These are phyloP conservation scores for Hypselothyrea guttata DNA, from an alignment of 2,888 invertebrate genomes.

Conservation along the genomic window DNA sequence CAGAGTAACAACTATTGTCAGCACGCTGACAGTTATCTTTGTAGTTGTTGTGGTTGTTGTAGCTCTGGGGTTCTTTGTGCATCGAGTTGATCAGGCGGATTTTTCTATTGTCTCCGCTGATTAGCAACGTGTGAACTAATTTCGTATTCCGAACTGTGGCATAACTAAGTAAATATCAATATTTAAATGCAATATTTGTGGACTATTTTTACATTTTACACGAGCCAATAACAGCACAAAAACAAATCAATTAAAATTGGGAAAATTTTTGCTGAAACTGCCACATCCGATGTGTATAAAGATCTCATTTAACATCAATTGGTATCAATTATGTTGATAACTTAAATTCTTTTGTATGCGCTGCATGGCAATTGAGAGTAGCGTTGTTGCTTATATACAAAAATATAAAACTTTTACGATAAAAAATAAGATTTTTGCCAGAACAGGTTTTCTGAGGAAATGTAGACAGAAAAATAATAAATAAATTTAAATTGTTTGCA, in stretches of 20 bases:
- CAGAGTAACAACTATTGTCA: slow-evolving; percentile 22
- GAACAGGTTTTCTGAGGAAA: no score
- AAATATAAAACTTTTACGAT: no score
- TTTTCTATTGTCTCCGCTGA: slow-evolving; percentile 42
- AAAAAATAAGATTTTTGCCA: no score
- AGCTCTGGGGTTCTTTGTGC: slow-evolving; percentile 27
- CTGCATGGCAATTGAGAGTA: slow-evolving; percentile 48
- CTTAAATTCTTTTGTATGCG: slow-evolving; percentile 59
- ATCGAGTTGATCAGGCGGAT: slow-evolving; percentile 26
- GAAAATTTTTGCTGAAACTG: slow-evolving; percentile 6
- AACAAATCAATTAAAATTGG: slow-evolving; percentile 55
- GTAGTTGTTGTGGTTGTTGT: slow-evolving; percentile 5
- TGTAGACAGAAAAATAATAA: no score
- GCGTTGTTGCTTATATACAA: background rate
- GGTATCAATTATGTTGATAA: slow-evolving; percentile 66
- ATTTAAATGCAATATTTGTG: background rate
- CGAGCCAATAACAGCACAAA: background rate
- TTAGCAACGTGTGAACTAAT: slow-evolving; percentile 43
- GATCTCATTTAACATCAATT: slow-evolving; percentile 68
- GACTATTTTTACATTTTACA: slow-evolving; percentile 10
- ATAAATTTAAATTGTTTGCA: no score
- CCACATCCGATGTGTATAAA: slow-evolving; percentile 35
- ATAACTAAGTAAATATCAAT: background rate
- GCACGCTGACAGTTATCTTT: slow-evolving; percentile 26
- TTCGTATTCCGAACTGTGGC: slow-evolving; percentile 32